Evolutionary conservation across 2,113 vertebrate species (phyloP), one percentile per base, ranked within the genome.

Genomic region (Neotoma lepida): DNA sequence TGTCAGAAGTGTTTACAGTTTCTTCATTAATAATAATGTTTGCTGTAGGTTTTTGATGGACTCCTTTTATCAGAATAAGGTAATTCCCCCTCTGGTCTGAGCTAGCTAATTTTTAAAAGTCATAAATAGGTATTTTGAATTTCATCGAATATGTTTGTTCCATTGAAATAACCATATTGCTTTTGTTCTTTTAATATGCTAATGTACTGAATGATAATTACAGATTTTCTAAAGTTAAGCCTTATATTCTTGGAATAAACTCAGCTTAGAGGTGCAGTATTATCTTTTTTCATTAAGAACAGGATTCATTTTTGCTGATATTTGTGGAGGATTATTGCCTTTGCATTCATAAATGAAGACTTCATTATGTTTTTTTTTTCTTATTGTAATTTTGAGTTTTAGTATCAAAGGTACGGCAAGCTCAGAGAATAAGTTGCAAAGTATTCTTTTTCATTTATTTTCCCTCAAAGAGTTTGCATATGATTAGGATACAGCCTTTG

Each of bases 41-140:
- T 81, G 39, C 46, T 71, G 12, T 84, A 70, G 41, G 33, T 35
- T 86, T 95, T 85, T 33, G 54, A 15, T 30, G 74, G 63, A 46
- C 4, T 73, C 9, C 58, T 33, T 61, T 90, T 54, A 89, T 88
- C 54, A 86, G 49, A 91, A 80, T 44, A 44, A 95, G 81, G 64
- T 58, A 96, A 94, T 44, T 61, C n/a, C 39, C 64, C 51, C 89
- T 87, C 12, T 89, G 39, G 49, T 94, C 63, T 24, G 54, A 90
- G 77, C 41, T 78, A 89, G 71, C 88, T 96, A 63, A 86, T 90
- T 96, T 44, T 51, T 28, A 33, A 86, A 88, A 91, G 80, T 80
- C n/a, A 49, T 84, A 94, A 97, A 90, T 78, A 86, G 82, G 54
- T 94, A 93, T 95, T 97, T 84, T 94, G 91, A 95, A 94, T 97